Conservation (phyloP, 2,888 invertebrate species). For the Salticus scenicus region DNA sequence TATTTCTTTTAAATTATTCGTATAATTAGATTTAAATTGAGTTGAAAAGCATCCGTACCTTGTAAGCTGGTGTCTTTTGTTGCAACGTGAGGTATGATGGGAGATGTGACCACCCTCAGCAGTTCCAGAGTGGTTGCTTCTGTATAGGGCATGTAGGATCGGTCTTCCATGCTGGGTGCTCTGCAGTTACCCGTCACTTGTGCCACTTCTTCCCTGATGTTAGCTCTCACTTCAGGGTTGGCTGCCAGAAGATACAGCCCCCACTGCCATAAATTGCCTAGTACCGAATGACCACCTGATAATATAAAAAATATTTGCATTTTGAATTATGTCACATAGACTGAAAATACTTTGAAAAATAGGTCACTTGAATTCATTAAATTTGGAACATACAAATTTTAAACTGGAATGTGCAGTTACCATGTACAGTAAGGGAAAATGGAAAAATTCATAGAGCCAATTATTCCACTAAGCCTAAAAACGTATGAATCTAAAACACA, state of each 20-base stretch:
- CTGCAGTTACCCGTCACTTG: slow-evolving; percentile 74
- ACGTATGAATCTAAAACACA: too few species aligned
- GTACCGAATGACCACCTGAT: slow-evolving; percentile 92
- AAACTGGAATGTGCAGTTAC: too few species aligned
- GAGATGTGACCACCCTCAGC: slow-evolving; percentile 86
- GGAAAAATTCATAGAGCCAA: too few species aligned
- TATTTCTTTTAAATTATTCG: too few species aligned
- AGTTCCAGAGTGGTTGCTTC: slow-evolving; percentile 89
- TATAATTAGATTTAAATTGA: too few species aligned
- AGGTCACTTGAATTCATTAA: too few species aligned
- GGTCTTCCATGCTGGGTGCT: slow-evolving; percentile 79
- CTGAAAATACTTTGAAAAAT: too few species aligned
- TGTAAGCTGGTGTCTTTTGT: slow-evolving; percentile 84
- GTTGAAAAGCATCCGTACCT: slow-evolving; percentile 77
- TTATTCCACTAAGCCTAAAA: too few species aligned
- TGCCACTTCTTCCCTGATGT: slow-evolving; percentile 82
- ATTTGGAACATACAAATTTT: too few species aligned
- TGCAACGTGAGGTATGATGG: slow-evolving; percentile 92
- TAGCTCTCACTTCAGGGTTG: slow-evolving; percentile 80
- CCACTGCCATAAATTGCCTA: slow-evolving; percentile 88
- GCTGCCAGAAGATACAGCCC: slow-evolving; percentile 79
- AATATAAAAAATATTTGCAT: too few species aligned
- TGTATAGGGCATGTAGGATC: slow-evolving; percentile 84
- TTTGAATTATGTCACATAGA: too few species aligned
- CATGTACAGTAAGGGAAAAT: too few species aligned